Conservation (phyloP, 2,113 vertebrate genomes). For the Lamprotornis superbus region DNA sequence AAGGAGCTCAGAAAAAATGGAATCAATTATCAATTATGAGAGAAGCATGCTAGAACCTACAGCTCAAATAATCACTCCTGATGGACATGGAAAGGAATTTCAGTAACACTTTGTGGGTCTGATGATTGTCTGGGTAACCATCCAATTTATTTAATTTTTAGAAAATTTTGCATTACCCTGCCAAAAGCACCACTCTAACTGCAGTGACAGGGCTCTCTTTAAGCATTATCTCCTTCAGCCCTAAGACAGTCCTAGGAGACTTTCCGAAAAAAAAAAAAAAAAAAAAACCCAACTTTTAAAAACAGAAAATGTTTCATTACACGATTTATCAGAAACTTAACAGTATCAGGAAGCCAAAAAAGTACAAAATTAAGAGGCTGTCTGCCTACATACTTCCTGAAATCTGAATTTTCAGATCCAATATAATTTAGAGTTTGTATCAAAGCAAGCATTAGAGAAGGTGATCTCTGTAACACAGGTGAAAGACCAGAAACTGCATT, state of each 20-base stretch:
- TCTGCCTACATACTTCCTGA: not conserved
- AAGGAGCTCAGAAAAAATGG: not conserved
- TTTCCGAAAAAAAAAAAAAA: not conserved
- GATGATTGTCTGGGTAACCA: not conserved
- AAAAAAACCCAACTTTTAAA: not conserved
- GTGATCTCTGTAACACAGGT: not conserved
- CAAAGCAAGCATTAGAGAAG: not conserved
- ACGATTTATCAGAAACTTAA: not conserved
- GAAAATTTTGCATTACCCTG: not conserved
- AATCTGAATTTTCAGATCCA: not conserved
- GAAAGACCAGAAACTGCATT: not conserved
- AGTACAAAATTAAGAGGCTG: not conserved
- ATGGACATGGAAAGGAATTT: not conserved
- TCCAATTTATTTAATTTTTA: not conserved
- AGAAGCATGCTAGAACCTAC: not conserved
- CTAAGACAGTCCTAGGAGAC: not conserved
- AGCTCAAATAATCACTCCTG: not conserved
- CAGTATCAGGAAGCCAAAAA: not conserved
- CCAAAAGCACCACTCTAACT: not conserved
- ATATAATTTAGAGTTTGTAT: not conserved
- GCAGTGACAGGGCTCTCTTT: not conserved
- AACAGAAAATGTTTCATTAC: not conserved
- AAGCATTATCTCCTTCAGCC: not conserved
- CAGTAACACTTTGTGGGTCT: not conserved
- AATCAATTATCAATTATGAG: not conserved